Evolutionary conservation across 2,113 vertebrate genomes (phyloP), one percentile per base, ranked within the genome.

Genomic region (Natator depressus): DNA sequence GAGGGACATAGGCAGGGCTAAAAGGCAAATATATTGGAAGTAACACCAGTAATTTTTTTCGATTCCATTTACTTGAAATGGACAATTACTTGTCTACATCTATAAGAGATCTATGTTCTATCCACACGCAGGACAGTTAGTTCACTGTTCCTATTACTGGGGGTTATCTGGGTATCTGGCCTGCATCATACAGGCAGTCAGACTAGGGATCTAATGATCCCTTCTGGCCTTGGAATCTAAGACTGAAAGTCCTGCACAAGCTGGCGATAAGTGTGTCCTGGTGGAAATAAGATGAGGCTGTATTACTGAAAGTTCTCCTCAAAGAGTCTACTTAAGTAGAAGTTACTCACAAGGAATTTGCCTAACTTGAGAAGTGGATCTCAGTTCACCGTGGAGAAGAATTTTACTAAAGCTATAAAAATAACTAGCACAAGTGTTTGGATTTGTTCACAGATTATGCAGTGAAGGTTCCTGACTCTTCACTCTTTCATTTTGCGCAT

Each of bases 351-450:
- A 47, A 3, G 50, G 47, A 87, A 78, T 3, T 1, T 72, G 31
- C 5, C 31, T 62, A 22, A 87, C 3, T 1, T 5, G 62, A 91
- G 29, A 31, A 4, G 0, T 4, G 2, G 12, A 84, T 6, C 2
- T 35, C 29, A 78, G 9, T 5, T 78, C 94, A 86, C 84, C 35
- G 6, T 42, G 29, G 59, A 38, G 38, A 69, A 69, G 35, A 6
- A 54, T 85, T 65, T 81, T 31, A 46, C 53, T 29, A 83, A 22
- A 55, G 24, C 46, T 78, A 78, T 57, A 78, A 47, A 47, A 49
- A 38, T 27, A 78, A 76, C 29, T 24, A 46, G 10, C 22, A 35
- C 12, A 80, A 42, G 47, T 53, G 35, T 42, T n/a, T 12, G 29
- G 59, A 16, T 29, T 25, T 51, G 38, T 17, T 57, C n/a, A 16